Conservation (phyloP, 2,888 invertebrate species). For the Penaeus monodon region DNA sequence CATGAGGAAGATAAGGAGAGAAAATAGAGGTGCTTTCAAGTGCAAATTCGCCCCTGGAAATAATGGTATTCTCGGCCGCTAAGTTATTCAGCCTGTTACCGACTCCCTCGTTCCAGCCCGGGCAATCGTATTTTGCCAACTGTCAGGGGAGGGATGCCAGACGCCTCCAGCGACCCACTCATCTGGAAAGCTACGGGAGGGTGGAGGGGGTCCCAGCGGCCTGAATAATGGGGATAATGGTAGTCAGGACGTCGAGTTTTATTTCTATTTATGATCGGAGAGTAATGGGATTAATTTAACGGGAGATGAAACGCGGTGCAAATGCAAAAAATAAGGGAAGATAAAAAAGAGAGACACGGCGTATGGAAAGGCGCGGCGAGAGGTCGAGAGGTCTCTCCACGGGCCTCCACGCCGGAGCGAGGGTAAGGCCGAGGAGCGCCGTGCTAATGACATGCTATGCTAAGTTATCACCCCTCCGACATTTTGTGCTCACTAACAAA, state of each 20-base stretch:
- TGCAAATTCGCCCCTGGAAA: constrained; percentile 47
- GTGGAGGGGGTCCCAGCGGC: constrained; percentile 6
- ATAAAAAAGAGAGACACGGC: constrained; percentile 14
- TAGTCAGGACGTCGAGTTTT: constrained; percentile 29
- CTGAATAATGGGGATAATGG: constrained; percentile 47
- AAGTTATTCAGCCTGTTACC: constrained; percentile 47
- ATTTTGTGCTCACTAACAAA: constrained; percentile 54
- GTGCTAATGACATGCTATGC: constrained; percentile 46
- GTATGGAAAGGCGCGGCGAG: neutral
- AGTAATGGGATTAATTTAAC: constrained; percentile 45
- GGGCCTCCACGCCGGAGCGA: neutral
- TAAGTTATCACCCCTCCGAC: constrained; percentile 47
- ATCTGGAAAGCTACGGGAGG: constrained; percentile 24
- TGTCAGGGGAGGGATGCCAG: constrained; percentile 45
- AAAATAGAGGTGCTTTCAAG: constrained; percentile 50
- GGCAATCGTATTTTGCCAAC: constrained; percentile 59
- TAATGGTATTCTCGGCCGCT: constrained; percentile 47
- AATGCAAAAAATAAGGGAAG: constrained; percentile 24
- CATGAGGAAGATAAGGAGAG: constrained; percentile 39
- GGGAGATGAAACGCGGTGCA: constrained; percentile 28
- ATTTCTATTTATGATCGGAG: constrained; percentile 48
- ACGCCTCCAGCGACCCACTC: constrained; percentile 48
- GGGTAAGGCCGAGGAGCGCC: constrained; percentile 16
- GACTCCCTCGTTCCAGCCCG: constrained; percentile 45
- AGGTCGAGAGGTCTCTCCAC: neutral